Evolutionary conservation across 2,797 vertebrate species (phyloP).

Genomic region (Sus cebifrons): DNA sequence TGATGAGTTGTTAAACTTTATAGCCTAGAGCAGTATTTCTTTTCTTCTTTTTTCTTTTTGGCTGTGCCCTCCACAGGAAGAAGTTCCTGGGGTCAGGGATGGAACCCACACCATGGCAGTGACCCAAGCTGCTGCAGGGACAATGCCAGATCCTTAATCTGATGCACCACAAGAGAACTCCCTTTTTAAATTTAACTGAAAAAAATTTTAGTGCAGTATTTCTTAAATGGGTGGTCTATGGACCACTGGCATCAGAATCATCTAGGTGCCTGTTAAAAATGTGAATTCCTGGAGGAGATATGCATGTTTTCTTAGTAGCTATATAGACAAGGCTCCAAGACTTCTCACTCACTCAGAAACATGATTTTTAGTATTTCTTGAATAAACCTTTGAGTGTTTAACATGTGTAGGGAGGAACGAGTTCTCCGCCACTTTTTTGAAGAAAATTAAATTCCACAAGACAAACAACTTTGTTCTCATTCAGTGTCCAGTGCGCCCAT

Average conservation of each 20-base stretch:
- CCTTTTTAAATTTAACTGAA: too few relatives aligned
- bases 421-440: neutral
- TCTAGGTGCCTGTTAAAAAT: neutral
- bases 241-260: neutral
- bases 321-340: neutral
- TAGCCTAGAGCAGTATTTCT: neutral
- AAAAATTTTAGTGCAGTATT: neutral
- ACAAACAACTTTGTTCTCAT: neutral
- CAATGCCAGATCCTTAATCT: too few relatives aligned
- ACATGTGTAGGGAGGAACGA: neutral
- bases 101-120: too few relatives aligned
- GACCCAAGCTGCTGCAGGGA: too few relatives aligned
- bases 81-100: too few relatives aligned
- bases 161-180: too few relatives aligned
- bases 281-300: neutral
- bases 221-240: neutral
- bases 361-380: slow-evolving; percentile 38
- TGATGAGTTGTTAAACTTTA: neutral
- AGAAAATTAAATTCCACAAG: neutral
- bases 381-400: neutral
- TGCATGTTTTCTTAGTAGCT: neutral
- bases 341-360: slow-evolving; percentile 14
- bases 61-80: too few relatives aligned
- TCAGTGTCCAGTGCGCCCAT: too few relatives aligned
- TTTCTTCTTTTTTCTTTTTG: neutral